Evolutionary conservation across 2,888 invertebrate genomes (phyloP), one percentile per base, ranked within the genome.

Genomic region (Argynnis bischoffii): DNA sequence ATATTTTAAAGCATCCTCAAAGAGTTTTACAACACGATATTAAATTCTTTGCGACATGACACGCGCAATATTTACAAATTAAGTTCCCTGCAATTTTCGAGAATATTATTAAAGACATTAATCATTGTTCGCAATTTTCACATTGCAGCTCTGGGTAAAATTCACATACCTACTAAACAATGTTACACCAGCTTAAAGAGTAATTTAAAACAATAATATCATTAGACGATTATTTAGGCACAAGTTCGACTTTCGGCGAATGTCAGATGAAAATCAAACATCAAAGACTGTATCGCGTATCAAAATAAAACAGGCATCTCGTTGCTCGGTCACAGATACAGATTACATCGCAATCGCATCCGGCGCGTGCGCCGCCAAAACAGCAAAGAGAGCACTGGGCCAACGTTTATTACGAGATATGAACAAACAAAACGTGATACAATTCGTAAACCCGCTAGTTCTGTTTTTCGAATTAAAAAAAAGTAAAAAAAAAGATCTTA

Each of bases 271-370:
- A 81, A 83, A 81, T 80, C 78, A 76, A 81, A 82, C 81, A 84
- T 88, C 86, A 88, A 87, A 88, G 86, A 75, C 78, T 78, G 79
- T 82, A 83, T 84, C 84, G 75, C 74, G 78, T 84, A 83, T 79
- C 82, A 78, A 81, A 81, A 81, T 82, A 79, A 83, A 82, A 82
- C 80, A 77, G 73, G 75, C 78, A 76, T 78, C 74, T 72, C 70
- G 70, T 72, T 65, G 69, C 67, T 56, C 72, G 63, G 70, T 66
- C 71, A 78, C 79, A 75, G 82, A 84, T 84, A 78, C 79, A 75
- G 82, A 84, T 84, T 79, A 77, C 77, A 79, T 79, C 81, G 77
- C 76, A 83, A 79, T 79, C 81, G 77, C 76, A 83, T 87, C 87
- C 86, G 85, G 81, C 75, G 80, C 67, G 61, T 63, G 64, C 67